Evolutionary conservation across 1,140 invertebrate species (phyloP).

Genomic region (Trichogramma pretiosum): DNA sequence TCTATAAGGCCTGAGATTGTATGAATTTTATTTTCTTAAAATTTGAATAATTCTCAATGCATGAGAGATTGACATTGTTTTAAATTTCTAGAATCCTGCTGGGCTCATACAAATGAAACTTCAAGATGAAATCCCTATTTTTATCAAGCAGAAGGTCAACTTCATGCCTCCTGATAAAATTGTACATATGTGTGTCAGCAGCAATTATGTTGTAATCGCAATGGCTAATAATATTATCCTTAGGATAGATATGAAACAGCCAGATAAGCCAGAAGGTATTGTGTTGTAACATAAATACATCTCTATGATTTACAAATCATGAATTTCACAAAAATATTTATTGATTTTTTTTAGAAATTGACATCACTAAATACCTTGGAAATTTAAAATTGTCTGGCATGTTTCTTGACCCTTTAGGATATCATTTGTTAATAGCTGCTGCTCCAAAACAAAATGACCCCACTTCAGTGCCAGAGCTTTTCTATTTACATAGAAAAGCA

Average conservation of each 20-base stretch:
- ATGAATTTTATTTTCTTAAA: constrained; percentile 21
- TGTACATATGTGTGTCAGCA: constrained; percentile 70
- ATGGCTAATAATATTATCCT: constrained; percentile 76
- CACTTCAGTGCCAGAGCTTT: constrained; percentile 59
- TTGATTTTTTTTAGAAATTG: constrained; percentile 46
- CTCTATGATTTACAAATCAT: too few relatives aligned
- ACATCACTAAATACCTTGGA: constrained; percentile 50
- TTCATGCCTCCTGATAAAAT: constrained; percentile 69
- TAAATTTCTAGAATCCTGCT: constrained; percentile 43
- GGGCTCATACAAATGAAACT: constrained; percentile 62
- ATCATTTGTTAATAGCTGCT: constrained; percentile 73
- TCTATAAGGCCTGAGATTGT: constrained; percentile 44
- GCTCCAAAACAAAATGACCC: constrained; percentile 53
- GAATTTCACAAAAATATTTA: constrained; percentile 7
- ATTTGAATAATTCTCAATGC: background rate
- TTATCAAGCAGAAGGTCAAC: constrained; percentile 69
- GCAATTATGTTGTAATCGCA: constrained; percentile 72
- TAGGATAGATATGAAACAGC: constrained; percentile 71
- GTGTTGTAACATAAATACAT: constrained; percentile 8
- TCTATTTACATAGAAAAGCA: constrained; percentile 64
- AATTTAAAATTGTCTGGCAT: constrained; percentile 61
- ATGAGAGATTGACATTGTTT: background rate
- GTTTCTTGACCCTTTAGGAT: constrained; percentile 79
- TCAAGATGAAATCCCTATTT: constrained; percentile 65
- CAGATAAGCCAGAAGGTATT: constrained; percentile 70